These are phyloP conservation scores for Drosophila aldrichi DNA, from an alignment of 2,888 invertebrate genomes.

Conservation along the genomic window DNA sequence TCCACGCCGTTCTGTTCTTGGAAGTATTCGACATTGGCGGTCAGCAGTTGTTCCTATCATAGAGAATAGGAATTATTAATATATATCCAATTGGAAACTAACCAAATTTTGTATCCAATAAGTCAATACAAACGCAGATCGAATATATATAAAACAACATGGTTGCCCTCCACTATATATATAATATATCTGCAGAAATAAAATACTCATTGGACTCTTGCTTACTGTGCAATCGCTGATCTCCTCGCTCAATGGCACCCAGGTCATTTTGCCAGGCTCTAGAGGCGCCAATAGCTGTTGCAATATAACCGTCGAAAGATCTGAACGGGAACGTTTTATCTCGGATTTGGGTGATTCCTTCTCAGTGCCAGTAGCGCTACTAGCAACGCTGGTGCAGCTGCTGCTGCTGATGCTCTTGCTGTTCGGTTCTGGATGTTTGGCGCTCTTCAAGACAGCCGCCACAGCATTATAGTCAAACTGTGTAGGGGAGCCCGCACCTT, in stretches of 20 bases:
- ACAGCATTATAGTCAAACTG: conserved; percentile 91
- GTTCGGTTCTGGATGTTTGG: conserved; percentile 88
- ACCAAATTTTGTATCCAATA: background rate
- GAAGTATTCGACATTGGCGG: conserved; percentile 91
- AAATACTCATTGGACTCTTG: conserved; percentile 1
- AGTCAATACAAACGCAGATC: background rate
- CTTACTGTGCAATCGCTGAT: conserved; percentile 85
- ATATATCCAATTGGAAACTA: background rate
- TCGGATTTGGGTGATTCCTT: conserved; percentile 88
- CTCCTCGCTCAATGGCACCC: conserved; percentile 85
- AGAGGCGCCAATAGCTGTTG: conserved; percentile 91
- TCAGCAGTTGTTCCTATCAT: conserved; percentile 90
- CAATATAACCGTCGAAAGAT: conserved; percentile 90
- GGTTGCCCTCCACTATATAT: background rate
- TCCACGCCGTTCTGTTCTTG: conserved; percentile 94
- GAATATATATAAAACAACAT: background rate
- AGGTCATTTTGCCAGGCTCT: conserved; percentile 86
- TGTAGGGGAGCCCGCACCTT: conserved; percentile 38
- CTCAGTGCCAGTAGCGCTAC: conserved; percentile 83
- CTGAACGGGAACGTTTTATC: conserved; percentile 87
- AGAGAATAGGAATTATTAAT: background rate
- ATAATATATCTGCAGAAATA: background rate
- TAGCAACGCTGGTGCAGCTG: conserved; percentile 43
- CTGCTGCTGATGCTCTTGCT: conserved; percentile 85
- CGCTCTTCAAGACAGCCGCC: conserved; percentile 91